These are phyloP conservation scores for Drosophila siamana DNA, from an alignment of 2,888 invertebrate genomes.

Conservation along the genomic window DNA sequence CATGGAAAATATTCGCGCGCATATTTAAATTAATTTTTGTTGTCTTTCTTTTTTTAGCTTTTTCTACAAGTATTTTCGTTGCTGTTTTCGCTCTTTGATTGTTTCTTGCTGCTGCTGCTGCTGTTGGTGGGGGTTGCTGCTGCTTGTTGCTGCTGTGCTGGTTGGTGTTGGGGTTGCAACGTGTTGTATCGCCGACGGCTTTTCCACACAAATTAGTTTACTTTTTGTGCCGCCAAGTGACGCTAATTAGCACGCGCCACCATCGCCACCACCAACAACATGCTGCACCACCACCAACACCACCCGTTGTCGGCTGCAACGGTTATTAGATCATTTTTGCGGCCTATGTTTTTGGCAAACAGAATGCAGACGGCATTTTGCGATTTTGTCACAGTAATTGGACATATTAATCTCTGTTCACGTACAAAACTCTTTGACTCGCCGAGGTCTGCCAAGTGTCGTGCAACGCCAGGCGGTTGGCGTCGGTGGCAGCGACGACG, in stretches of 20 bases:
- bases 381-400: conserved; percentile 85
- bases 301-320: conserved; percentile 48
- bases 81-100: conserved; percentile 10
- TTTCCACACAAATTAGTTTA: conserved; percentile 81
- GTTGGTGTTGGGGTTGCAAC: conserved; percentile 48
- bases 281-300: conserved; percentile 32
- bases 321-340: conserved; percentile 76
- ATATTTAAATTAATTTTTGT: conserved; percentile 58
- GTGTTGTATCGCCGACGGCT: conserved; percentile 26
- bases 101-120: conserved; percentile 1
- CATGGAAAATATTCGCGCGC: conserved; percentile 73
- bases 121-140: conserved; percentile 60
- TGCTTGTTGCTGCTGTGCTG: conserved; percentile 6
- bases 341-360: conserved; percentile 58
- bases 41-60: conserved; percentile 19
- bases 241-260: conserved; percentile 81
- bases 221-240: conserved; percentile 73
- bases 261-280: conserved; percentile 49
- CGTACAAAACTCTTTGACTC: conserved; percentile 66
- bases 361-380: conserved; percentile 80
- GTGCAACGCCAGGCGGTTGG: conserved; percentile 51
- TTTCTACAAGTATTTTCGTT: neutral
- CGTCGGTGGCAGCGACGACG: conserved; percentile 39
- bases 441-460: conserved; percentile 59
- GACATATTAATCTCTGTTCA: conserved; percentile 85